Evolutionary conservation across 2,797 vertebrate genomes (phyloP).

Genomic region (Dendrocincla tyrannina): DNA sequence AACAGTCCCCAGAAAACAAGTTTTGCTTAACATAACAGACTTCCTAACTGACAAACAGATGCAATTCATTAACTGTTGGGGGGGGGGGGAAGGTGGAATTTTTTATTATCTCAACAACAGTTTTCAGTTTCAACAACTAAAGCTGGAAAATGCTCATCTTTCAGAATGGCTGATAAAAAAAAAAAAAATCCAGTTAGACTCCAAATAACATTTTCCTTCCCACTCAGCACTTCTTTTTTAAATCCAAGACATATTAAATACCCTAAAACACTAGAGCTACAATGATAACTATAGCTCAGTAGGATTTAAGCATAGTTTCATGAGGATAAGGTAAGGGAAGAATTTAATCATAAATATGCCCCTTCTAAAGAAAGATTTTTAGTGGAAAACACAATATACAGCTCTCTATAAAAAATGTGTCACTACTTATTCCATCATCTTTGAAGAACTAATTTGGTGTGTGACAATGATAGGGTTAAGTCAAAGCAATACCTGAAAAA

Average conservation of each 20-base stretch:
- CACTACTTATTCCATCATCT: background rate
- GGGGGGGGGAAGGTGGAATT: background rate
- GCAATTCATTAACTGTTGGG: background rate
- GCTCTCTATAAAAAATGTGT: background rate
- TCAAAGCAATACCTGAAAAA: background rate
- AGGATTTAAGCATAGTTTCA: background rate
- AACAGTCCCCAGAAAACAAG: background rate
- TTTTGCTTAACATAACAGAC: background rate
- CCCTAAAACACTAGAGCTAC: background rate
- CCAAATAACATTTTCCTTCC: background rate
- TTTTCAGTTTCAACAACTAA: background rate
- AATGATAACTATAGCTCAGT: background rate
- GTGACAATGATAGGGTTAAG: background rate
- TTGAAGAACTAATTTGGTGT: background rate
- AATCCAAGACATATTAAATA: background rate
- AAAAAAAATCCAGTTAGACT: background rate
- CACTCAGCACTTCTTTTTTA: background rate
- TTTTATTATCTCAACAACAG: background rate
- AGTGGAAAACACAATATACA: background rate
- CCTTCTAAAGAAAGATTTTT: background rate
- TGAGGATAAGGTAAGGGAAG: background rate
- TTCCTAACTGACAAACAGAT: background rate
- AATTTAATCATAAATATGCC: background rate
- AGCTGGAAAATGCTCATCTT: background rate
- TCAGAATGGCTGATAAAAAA: background rate